Percentiles rank a stretch among this genome's conserved stretches.
Conservation (phyloP, 2,888 invertebrate genomes). For the Dastarcus helophoroides region DNA sequence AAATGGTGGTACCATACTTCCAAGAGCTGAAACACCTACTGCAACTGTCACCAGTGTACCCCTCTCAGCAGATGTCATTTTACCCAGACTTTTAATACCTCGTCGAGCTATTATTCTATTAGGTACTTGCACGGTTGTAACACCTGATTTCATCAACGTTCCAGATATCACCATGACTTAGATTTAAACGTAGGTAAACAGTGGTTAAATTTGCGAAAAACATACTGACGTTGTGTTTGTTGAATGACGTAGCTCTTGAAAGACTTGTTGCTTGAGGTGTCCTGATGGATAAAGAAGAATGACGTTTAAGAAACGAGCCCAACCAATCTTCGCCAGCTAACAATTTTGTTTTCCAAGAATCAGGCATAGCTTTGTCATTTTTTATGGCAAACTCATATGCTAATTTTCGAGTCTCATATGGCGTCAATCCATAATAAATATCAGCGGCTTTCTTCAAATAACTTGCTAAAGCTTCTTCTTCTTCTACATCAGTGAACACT, state of each 20-base stretch:
- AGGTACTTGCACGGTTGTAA: constrained; percentile 32
- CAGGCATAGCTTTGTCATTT: neutral
- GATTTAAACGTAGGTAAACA: constrained; percentile 18
- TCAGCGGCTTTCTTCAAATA: constrained; percentile 6
- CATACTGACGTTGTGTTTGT: constrained; percentile 15
- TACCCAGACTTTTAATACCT: constrained; percentile 24
- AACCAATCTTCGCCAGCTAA: constrained; percentile 5
- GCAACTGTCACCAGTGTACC: constrained; percentile 6
- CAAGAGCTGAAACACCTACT: constrained; percentile 5
- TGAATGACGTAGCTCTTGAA: constrained; percentile 18
- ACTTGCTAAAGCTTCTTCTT: constrained; percentile 8
- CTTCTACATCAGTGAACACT: constrained; percentile 12
- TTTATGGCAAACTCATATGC: constrained; percentile 6
- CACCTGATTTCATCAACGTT: constrained; percentile 31
- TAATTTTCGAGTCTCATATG: constrained; percentile 4
- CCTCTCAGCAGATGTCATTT: constrained; percentile 5
- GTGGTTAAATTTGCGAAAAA: constrained; percentile 20
- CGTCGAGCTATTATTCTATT: constrained; percentile 22
- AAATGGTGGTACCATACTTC: constrained; percentile 6
- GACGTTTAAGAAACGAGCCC: constrained; percentile 15
- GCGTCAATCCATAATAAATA: constrained; percentile 6
- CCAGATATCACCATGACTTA: constrained; percentile 25
- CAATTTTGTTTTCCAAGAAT: constrained; percentile 5
- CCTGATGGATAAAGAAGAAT: constrained; percentile 16
- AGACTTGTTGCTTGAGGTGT: constrained; percentile 18